Evolutionary conservation across 2,113 vertebrate genomes (phyloP), one percentile per base, ranked within the genome.

Genomic region (human): DNA sequence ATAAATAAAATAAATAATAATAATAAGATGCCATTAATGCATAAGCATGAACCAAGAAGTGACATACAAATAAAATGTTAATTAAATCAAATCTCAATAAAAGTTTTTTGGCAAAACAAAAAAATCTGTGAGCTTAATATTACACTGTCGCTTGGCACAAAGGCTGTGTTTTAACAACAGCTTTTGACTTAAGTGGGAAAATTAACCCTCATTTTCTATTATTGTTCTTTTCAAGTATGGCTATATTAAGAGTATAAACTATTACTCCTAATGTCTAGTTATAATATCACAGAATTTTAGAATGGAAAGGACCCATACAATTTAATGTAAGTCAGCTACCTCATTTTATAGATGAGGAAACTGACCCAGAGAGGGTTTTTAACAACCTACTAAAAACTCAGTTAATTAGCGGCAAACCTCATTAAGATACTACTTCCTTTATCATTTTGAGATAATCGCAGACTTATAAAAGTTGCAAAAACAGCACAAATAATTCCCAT

Each of bases 201-300:
- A 89, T 48, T 66, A 89, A 78, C 59, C 94, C 90, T 83, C 75
- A 87, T 61, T 96, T 97, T 94, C 80, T 85, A 70, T 75, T 75
- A 68, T 2, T 94, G 32, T n/a, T 25, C 16, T 57, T 45, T 75
- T 91, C 11, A 82, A 90, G 25, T 22, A 75, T 87, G 57, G 35
- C 43, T 94, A 38, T 57, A 64, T n/a, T 81, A 81, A 81, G 7
- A 7, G 35, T n/a, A 80, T 13, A n/a, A 66, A 81, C 86, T 90
- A 52, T 50, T 93, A 57, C 3, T 40, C 76, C 38, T 57, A 80
- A 80, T 64, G 9, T 55, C 32, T 83, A 12, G 35, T 94, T 83
- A 70, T 66, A 92, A 91, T 32, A 70, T 40, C 20, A 68, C 2
- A 9, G 5, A 90, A 75, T 55, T 73, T 93, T 79, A 78, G 45